A percentile compares a stretch with the other conserved stretches of the same genome.
These are phyloP conservation scores for Trichosurus vulpecula DNA, from an alignment of 2,797 vertebrate genomes.

Conservation along the genomic window DNA sequence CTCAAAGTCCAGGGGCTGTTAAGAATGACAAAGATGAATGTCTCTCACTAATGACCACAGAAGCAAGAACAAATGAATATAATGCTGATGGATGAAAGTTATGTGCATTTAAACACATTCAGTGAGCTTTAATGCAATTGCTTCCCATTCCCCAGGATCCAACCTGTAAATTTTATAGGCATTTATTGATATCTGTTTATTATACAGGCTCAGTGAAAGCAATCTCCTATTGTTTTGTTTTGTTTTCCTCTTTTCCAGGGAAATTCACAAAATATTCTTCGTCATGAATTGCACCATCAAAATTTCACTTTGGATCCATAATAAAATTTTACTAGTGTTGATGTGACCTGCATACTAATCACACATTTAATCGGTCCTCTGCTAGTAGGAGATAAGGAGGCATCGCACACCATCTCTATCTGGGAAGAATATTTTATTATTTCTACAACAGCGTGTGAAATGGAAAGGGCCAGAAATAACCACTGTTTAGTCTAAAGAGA, in stretches of 20 bases:
- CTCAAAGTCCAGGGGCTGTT: slow-evolving; percentile 96
- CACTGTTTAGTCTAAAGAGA: slow-evolving; percentile 73
- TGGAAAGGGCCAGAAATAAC: slow-evolving; percentile 73
- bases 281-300: slow-evolving; percentile 75
- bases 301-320: slow-evolving; percentile 80
- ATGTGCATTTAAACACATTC: slow-evolving; percentile 73
- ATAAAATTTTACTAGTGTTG: slow-evolving; percentile 77
- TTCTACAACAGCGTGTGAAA: slow-evolving; percentile 79
- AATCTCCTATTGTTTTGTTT: slow-evolving; percentile 72
- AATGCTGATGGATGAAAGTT: slow-evolving; percentile 83
- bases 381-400: slow-evolving; percentile 75
- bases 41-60: slow-evolving; percentile 82
- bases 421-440: slow-evolving; percentile 82
- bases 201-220: slow-evolving; percentile 75
- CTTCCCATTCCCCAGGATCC: slow-evolving; percentile 66
- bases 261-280: slow-evolving; percentile 78
- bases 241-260: slow-evolving; percentile 77
- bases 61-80: slow-evolving; percentile 80
- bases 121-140: slow-evolving; percentile 79
- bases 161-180: slow-evolving; percentile 75
- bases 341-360: slow-evolving; percentile 73
- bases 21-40: slow-evolving; percentile 84
- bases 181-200: slow-evolving; percentile 81
- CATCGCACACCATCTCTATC: slow-evolving; percentile 66
- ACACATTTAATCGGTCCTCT: slow-evolving; percentile 77